Base-by-base conservation (phyloP, 2,797 vertebrate species). In the Liparis tanakae region DNA sequence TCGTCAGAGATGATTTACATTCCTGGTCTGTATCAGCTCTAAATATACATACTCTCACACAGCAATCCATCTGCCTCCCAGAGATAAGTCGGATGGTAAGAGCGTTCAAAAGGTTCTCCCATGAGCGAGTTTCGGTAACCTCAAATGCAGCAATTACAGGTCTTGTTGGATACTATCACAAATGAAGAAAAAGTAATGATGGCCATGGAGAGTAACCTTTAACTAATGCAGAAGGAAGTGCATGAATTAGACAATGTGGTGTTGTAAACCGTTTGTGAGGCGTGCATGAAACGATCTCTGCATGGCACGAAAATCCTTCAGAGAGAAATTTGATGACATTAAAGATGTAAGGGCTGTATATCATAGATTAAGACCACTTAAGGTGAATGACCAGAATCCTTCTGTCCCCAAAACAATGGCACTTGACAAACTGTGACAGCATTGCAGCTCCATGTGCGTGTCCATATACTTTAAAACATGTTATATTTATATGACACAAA, bases 51-150 rank as follows among this genome's bases (percentile, higher is more conserved):
- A 79, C 65, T 70, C 59, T 73, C 67, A 70, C 57, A 76, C 43
- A 41, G 73, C 72, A 74, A 86, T 91, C 78, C 79, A 87, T 93
- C 88, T 78, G 74, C 39, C 80, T 89, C 69, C 39, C 44, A 68
- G 57, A 89, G 84, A 92, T 87, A 89, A 89, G 46, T 70, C 2
- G 3, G 43, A 76, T 54, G 15, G 74, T 81, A 71, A 86, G 85
- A 81, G 72, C 8, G 7, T 83, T 77, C 84, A 85, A 88, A 80
- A 58, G 33, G 44, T 80, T 83, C 66, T 66, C 70, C 82, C 69
- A 17, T 67, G 54, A 87, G 17, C 67, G 61, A 82, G 50, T 76
- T 70, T 67, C 56, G 3, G 72, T 62, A 83, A 84, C 71, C 78
- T 65, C 17, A 63, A 77, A 82, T 68, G 58, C n/a, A 70, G 25